phyloP scores from a whole-genome alignment of 2,113 vertebrate species.

The Electrona antarctica region DNA sequence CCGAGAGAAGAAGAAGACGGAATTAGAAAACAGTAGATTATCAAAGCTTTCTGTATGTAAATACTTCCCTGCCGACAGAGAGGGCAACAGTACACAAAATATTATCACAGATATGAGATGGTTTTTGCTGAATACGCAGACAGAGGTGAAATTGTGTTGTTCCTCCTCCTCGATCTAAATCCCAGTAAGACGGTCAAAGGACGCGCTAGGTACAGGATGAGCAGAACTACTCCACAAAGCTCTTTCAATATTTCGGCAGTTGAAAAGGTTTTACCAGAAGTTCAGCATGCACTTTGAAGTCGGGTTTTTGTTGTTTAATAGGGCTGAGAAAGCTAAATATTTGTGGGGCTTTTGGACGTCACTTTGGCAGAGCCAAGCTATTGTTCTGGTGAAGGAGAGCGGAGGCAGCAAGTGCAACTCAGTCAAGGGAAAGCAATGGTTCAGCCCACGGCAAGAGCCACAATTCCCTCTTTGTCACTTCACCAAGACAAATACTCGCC shows the following conservation, averaged over 20 bases:
- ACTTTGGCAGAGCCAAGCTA: slow-evolving; percentile 42
- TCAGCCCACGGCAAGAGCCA: slow-evolving; percentile 62
- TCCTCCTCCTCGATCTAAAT: slow-evolving; percentile 46
- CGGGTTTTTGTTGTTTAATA: slow-evolving; percentile 46
- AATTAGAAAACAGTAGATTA: slow-evolving; percentile 49
- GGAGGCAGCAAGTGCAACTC: slow-evolving; percentile 47
- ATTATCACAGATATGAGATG: slow-evolving; percentile 62
- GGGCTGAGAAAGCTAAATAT: slow-evolving; percentile 47
- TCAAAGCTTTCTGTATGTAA: slow-evolving; percentile 57
- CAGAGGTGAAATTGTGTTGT: slow-evolving; percentile 61
- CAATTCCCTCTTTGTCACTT: slow-evolving; percentile 60
- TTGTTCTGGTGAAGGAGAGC: slow-evolving; percentile 55
- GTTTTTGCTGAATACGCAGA: slow-evolving; percentile 67
- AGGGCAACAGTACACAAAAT: slow-evolving; percentile 50
- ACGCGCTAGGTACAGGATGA: slow-evolving; percentile 34
- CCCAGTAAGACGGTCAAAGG: slow-evolving; percentile 55
- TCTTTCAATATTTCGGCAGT: slow-evolving; percentile 44
- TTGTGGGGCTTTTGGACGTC: slow-evolving; percentile 39
- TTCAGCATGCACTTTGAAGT: slow-evolving; percentile 51
- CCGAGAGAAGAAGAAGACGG: slow-evolving; percentile 31
- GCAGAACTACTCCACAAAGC: slow-evolving; percentile 45
- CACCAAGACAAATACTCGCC: slow-evolving; percentile 58
- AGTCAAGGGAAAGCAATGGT: slow-evolving; percentile 44
- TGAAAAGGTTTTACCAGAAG: slow-evolving; percentile 27
- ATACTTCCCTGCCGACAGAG: slow-evolving; percentile 47